These are phyloP conservation scores for Melanotaenia boesemani DNA, from an alignment of 2,797 vertebrate species.

Conservation along the genomic window DNA sequence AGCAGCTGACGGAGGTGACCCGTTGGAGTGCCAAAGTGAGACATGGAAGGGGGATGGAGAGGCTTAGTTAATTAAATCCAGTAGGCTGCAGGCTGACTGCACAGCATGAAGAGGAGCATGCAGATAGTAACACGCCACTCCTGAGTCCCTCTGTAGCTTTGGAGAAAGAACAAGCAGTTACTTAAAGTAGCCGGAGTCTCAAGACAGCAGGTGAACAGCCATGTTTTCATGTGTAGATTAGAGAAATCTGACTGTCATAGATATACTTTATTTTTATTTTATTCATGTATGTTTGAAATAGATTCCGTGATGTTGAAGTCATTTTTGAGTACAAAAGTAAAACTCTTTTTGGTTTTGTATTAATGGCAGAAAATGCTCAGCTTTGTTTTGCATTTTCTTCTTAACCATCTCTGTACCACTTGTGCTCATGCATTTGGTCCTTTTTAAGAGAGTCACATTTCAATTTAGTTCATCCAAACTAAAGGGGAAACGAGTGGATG, in stretches of 20 bases:
- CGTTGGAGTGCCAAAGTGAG: conserved; percentile 35
- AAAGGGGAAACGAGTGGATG: background rate
- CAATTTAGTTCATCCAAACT: background rate
- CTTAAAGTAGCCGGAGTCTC: conserved; percentile 16
- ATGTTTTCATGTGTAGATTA: conserved; percentile 16
- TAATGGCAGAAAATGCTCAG: background rate
- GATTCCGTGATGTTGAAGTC: background rate
- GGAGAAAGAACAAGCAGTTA: conserved; percentile 23
- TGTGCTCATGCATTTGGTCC: background rate
- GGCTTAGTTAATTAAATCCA: conserved; percentile 77
- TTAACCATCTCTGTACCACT: background rate
- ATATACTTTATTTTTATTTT: background rate
- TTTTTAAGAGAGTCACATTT: conserved; percentile 2
- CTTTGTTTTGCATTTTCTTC: background rate
- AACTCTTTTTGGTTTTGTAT: background rate
- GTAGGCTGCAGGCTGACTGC: conserved; percentile 50
- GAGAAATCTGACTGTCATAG: background rate
- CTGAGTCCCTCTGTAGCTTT: conserved; percentile 23
- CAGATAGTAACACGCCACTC: conserved; percentile 18
- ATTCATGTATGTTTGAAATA: background rate
- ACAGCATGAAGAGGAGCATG: conserved; percentile 51
- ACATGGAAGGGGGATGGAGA: conserved; percentile 60
- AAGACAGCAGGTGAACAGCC: conserved; percentile 50
- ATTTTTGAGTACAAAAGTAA: background rate
- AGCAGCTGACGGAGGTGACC: conserved; percentile 49